A percentile compares a stretch with the other conserved stretches of the same genome.
Conservation (phyloP, 2,113 vertebrate genomes). For the Eleginops maclovinus region DNA sequence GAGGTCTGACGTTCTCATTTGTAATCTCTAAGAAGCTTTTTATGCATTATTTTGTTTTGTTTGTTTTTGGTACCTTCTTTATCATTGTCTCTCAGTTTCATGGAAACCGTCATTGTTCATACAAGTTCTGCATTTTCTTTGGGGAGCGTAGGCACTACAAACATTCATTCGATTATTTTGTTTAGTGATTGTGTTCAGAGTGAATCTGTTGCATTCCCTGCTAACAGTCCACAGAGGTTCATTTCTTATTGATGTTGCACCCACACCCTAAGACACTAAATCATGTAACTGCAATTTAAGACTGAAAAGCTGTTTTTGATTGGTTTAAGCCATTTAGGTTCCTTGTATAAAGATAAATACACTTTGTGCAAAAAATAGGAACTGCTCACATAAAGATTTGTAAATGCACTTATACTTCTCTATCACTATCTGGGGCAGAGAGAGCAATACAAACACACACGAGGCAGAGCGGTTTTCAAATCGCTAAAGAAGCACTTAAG, state of each 20-base stretch:
- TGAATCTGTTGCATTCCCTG: slow-evolving; percentile 40
- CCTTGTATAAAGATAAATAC: slow-evolving; percentile 56
- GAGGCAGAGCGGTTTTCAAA: slow-evolving; percentile 58
- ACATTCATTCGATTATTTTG: slow-evolving; percentile 31
- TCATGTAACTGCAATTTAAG: slow-evolving; percentile 41
- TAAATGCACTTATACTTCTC: slow-evolving; percentile 63
- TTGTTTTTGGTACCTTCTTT: slow-evolving; percentile 49
- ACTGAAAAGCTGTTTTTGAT: slow-evolving; percentile 29
- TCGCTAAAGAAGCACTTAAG: slow-evolving; percentile 63
- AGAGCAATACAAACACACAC: slow-evolving; percentile 45
- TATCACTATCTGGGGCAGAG: slow-evolving; percentile 39
- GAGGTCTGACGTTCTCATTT: slow-evolving; percentile 53
- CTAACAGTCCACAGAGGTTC: slow-evolving; percentile 24
- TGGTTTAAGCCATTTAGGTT: slow-evolving; percentile 27
- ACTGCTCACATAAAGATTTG: slow-evolving; percentile 43
- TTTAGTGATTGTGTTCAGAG: slow-evolving; percentile 35
- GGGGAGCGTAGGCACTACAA: slow-evolving; percentile 47
- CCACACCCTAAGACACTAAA: slow-evolving; percentile 31
- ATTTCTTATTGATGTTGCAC: slow-evolving; percentile 31
- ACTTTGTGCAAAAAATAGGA: slow-evolving; percentile 76
- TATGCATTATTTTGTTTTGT: slow-evolving; percentile 11
- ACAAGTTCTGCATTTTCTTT: slow-evolving; percentile 11
- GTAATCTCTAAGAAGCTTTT: slow-evolving; percentile 46
- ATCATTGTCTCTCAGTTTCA: slow-evolving; percentile 33
- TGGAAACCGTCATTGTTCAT: slow-evolving; percentile 35